Evolutionary conservation across 2,888 invertebrate species (phyloP).

Genomic region (Brachyptera risi): DNA sequence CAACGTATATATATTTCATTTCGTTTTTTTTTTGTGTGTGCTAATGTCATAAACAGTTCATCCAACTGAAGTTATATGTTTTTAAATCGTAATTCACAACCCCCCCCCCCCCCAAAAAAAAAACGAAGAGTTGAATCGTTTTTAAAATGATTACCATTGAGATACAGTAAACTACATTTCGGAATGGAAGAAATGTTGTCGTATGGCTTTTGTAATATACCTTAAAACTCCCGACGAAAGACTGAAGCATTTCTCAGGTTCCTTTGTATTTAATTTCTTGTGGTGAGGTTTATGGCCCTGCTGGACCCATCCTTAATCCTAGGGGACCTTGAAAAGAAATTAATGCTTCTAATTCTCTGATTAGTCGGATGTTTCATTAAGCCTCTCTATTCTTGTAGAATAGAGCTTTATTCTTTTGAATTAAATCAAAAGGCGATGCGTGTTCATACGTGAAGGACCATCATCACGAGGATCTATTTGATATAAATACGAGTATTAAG

Average conservation of each 20-base stretch:
- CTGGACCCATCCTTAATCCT: neutral
- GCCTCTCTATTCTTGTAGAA: too few species aligned
- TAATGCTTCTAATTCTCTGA: conserved; percentile 1
- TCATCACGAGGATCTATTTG: too few species aligned
- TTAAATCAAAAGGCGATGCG: too few species aligned
- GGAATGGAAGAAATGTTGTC: conserved; percentile 19
- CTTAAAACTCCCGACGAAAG: neutral
- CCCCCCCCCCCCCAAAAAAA: too few species aligned
- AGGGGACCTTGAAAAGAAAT: conserved; percentile 12
- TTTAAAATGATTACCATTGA: neutral
- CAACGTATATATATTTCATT: too few species aligned
- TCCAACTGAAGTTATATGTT: neutral
- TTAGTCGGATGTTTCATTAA: conserved; percentile 4
- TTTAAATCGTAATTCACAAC: conserved; percentile 9
- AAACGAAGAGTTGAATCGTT: neutral
- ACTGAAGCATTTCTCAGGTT: neutral
- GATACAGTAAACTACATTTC: neutral
- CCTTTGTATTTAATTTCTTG: neutral
- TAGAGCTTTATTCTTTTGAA: too few species aligned
- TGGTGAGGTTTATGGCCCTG: conserved; percentile 7
- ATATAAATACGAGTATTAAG: too few species aligned
- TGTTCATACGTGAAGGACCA: too few species aligned
- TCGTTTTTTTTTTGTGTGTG: too few species aligned
- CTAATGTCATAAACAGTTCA: neutral
- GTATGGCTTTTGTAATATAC: neutral